Evolutionary conservation across 2,888 invertebrate species (phyloP).

Genomic region (Erpobdella octoculata): DNA sequence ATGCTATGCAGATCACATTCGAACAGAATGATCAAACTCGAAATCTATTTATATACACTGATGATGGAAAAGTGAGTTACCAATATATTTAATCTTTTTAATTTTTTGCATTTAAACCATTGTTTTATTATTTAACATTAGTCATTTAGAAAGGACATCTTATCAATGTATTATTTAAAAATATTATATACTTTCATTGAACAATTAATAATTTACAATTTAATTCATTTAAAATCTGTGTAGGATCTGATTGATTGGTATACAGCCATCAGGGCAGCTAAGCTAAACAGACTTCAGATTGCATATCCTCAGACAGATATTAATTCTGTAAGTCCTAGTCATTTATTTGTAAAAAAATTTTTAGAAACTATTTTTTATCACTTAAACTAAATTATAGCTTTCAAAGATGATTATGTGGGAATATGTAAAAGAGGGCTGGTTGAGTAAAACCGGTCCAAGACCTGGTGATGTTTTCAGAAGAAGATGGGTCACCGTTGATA

Average conservation of each 20-base stretch:
- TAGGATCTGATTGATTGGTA: conserved; percentile 75
- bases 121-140: neutral
- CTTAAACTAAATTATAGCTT: conserved; percentile 51
- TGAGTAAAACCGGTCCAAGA: conserved; percentile 80
- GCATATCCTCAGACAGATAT: conserved; percentile 63
- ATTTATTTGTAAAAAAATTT: neutral
- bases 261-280: conserved; percentile 73
- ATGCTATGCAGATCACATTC: conserved; percentile 68
- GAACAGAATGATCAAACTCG: conserved; percentile 76
- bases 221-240: too few species aligned
- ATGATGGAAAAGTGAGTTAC: conserved; percentile 63
- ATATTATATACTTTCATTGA: neutral
- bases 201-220: neutral
- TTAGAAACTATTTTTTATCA: neutral
- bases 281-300: conserved; percentile 71
- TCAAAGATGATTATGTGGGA: conserved; percentile 68
- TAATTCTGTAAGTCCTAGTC: neutral
- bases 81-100: neutral
- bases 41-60: conserved; percentile 78
- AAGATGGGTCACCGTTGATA: conserved; percentile 80
- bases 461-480: conserved; percentile 72
- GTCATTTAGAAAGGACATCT: neutral
- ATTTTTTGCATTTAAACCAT: neutral
- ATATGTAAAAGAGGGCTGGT: conserved; percentile 76
- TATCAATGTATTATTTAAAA: neutral